A percentile compares a stretch with the other conserved stretches of the same genome.
Evolutionary conservation across 2,113 vertebrate genomes (phyloP).

Genomic region (Onychostoma macrolepis): DNA sequence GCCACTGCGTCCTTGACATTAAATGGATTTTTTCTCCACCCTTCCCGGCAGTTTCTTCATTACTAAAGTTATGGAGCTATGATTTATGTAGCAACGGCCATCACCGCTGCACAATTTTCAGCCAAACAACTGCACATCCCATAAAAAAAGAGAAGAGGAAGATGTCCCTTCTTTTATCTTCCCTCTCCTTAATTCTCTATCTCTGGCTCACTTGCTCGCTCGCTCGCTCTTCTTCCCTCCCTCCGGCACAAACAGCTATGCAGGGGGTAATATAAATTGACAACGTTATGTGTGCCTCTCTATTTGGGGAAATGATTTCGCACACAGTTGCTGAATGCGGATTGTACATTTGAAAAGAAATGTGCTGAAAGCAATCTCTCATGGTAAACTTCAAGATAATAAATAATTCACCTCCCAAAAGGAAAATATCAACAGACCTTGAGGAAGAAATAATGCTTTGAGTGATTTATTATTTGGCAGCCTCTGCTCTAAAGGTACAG

Average conservation of each 20-base stretch:
- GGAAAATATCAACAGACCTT: slow-evolving; percentile 31
- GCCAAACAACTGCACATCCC: slow-evolving; percentile 43
- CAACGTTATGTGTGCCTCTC: slow-evolving; percentile 11
- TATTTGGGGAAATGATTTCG: slow-evolving; percentile 24
- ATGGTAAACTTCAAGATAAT: slow-evolving; percentile 26
- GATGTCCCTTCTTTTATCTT: slow-evolving; percentile 47
- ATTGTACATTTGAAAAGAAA: slow-evolving; percentile 25
- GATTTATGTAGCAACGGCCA: slow-evolving; percentile 61
- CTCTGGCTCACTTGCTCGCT: not conserved
- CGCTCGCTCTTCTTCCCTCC: not conserved
- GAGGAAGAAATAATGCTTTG: slow-evolving; percentile 29
- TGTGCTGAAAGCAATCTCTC: slow-evolving; percentile 32
- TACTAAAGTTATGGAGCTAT: slow-evolving; percentile 58
- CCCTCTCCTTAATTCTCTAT: slow-evolving; percentile 47
- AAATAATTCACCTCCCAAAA: slow-evolving; percentile 37
- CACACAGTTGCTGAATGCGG: slow-evolving; percentile 19
- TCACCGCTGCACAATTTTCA: slow-evolving; percentile 52
- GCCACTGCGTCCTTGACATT: slow-evolving; percentile 61
- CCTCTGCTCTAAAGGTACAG: not conserved
- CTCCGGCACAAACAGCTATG: slow-evolving; percentile 31
- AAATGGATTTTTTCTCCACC: slow-evolving; percentile 57
- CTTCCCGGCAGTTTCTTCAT: slow-evolving; percentile 57
- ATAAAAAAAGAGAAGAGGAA: slow-evolving; percentile 51
- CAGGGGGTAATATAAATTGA: slow-evolving; percentile 42
- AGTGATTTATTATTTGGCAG: slow-evolving; percentile 23